These are phyloP conservation scores for Acrobasis repandana DNA, from an alignment of 2,888 invertebrate species.

Conservation along the genomic window DNA sequence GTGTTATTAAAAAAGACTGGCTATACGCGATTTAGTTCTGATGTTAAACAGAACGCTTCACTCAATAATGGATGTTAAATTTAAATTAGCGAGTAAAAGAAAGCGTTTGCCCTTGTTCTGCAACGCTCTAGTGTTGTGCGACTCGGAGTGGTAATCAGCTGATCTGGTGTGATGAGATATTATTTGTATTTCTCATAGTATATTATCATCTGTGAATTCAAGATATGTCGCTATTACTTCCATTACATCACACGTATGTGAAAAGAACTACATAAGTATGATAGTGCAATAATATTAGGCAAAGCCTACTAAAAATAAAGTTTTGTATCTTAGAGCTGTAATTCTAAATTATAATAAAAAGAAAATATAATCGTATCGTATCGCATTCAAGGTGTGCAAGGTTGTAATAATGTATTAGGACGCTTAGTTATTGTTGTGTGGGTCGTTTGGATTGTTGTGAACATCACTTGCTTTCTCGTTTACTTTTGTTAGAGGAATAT, in stretches of 20 bases:
- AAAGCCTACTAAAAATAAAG: conserved; percentile 75
- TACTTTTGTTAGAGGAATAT: background rate
- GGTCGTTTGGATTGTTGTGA: conserved; percentile 40
- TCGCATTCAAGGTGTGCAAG: conserved; percentile 39
- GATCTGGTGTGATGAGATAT: no score
- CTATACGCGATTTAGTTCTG: no score
- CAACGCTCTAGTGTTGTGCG: no score
- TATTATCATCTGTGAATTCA: conserved; percentile 9
- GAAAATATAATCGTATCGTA: conserved; percentile 41
- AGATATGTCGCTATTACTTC: conserved; percentile 49
- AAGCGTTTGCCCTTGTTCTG: no score
- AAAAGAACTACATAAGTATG: conserved; percentile 68
- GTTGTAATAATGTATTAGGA: conserved; percentile 44
- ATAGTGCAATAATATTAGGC: conserved; percentile 80
- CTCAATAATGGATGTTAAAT: no score
- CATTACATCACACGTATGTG: conserved; percentile 63
- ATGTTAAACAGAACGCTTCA: no score
- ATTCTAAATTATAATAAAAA: conserved; percentile 59
- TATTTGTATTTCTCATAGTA: background rate
- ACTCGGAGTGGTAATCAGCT: no score
- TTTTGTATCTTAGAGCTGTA: conserved; percentile 74
- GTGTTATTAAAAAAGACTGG: background rate
- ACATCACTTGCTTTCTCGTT: conserved; percentile 39
- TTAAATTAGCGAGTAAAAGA: no score
- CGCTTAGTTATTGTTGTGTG: conserved; percentile 33